A percentile compares a stretch with the other conserved stretches of the same genome.
Evolutionary conservation across 2,797 vertebrate genomes (phyloP).

Genomic region (Macropus fuliginosus): DNA sequence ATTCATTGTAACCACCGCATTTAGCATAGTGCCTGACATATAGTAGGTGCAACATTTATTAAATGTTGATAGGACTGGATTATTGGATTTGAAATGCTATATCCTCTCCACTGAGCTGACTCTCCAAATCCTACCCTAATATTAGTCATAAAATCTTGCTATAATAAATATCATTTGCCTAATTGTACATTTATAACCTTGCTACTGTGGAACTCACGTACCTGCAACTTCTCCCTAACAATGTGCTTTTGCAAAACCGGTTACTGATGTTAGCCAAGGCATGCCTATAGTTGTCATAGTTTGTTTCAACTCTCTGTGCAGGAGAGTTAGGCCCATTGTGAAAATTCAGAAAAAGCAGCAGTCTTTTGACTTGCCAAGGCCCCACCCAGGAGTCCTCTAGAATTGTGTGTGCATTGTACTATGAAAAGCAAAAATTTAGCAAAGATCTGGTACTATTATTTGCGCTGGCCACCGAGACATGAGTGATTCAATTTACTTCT

Average conservation of each 20-base stretch:
- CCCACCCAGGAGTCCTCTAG: background rate
- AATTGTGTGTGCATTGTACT: background rate
- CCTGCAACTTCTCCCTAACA: background rate
- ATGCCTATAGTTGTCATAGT: background rate
- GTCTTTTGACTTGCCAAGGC: background rate
- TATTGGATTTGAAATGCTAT: background rate
- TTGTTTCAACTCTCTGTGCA: background rate
- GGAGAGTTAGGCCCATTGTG: background rate
- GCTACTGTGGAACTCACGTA: background rate
- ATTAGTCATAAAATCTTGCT: background rate
- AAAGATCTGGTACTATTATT: background rate
- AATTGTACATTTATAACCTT: background rate
- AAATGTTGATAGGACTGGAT: no score
- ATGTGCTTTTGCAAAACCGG: background rate
- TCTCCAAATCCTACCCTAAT: background rate
- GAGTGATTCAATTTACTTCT: background rate
- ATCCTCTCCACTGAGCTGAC: background rate
- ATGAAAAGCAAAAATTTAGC: background rate
- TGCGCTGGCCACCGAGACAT: background rate
- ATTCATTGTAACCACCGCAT: no score
- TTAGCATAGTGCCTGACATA: no score
- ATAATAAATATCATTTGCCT: background rate
- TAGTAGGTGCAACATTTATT: no score
- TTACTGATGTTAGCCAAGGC: background rate
- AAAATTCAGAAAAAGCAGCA: background rate